Evolutionary conservation across 2,797 vertebrate species (phyloP).

Genomic region (Percopsis omiscomaycus): DNA sequence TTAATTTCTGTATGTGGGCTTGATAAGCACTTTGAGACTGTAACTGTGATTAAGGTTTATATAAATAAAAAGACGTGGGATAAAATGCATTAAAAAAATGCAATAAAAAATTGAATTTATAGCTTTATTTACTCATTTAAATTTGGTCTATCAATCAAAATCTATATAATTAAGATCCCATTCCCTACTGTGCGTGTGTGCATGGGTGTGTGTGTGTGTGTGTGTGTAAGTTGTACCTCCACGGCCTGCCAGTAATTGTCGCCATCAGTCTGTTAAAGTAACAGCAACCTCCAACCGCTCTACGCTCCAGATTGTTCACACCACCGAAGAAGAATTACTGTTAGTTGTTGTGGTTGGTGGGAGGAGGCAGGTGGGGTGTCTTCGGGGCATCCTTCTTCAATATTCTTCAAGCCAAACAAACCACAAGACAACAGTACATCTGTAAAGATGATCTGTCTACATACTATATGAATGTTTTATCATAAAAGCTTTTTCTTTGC

Average conservation of each 20-base stretch:
- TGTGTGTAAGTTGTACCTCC: constrained; percentile 4
- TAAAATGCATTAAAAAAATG: too few relatives aligned
- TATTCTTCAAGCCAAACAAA: constrained; percentile 78
- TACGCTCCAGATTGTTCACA: constrained; percentile 66
- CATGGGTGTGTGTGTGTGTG: constrained; percentile 2
- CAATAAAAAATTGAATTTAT: too few relatives aligned
- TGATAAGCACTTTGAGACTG: too few relatives aligned
- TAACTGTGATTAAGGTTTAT: too few relatives aligned
- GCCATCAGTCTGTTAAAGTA: constrained; percentile 65
- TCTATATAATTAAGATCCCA: too few relatives aligned
- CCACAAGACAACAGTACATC: constrained; percentile 81
- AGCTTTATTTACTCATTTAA: too few relatives aligned
- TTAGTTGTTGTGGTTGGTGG: constrained; percentile 65
- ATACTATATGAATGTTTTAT: constrained; percentile 84
- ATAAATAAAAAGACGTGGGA: too few relatives aligned
- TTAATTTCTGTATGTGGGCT: too few relatives aligned
- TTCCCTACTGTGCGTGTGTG: constrained; percentile 12
- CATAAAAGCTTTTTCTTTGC: constrained; percentile 79
- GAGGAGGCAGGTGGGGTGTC: constrained; percentile 48
- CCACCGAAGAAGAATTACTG: constrained; percentile 63
- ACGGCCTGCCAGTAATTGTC: constrained; percentile 37
- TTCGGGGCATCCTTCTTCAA: constrained; percentile 68
- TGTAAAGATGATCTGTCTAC: constrained; percentile 76
- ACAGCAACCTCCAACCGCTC: constrained; percentile 67
- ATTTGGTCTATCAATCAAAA: too few relatives aligned